A percentile compares a stretch with the other conserved stretches of the same genome.
Evolutionary conservation across 2,797 vertebrate species (phyloP).

Genomic region (Megalops cyprinoides): DNA sequence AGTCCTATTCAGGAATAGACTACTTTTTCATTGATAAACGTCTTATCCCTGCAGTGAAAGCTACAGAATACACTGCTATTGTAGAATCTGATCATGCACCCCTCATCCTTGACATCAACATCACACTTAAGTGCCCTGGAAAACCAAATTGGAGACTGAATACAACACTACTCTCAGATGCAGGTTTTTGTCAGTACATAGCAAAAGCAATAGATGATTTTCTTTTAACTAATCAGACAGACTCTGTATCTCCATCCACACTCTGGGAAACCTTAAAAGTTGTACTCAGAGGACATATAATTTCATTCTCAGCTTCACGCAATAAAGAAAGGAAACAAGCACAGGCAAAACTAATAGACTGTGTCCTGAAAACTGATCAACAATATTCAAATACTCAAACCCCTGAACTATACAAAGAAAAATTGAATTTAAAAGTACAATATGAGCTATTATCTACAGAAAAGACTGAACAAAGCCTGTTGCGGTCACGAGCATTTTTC

Average conservation of each 20-base stretch:
- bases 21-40: conserved; percentile 25
- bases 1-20: conserved; percentile 22
- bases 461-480: neutral
- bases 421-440: neutral
- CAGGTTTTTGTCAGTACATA: neutral
- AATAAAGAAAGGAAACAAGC: neutral
- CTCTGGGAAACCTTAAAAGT: conserved; percentile 25
- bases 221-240: neutral
- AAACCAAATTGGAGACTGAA: neutral
- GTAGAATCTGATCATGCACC: conserved; percentile 18
- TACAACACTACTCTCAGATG: conserved; percentile 10
- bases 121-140: neutral
- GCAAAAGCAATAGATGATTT: conserved; percentile 22
- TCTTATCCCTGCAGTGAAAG: neutral
- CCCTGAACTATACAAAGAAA: conserved; percentile 18
- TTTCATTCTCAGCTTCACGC: neutral
- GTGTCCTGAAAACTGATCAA: conserved; percentile 4
- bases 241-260: neutral
- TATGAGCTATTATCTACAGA: neutral
- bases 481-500: neutral
- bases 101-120: neutral
- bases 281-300: conserved; percentile 13
- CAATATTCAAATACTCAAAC: neutral
- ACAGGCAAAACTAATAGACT: neutral
- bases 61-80: neutral